These are phyloP conservation scores for Aptenodytes forsteri DNA, from an alignment of 2,113 vertebrate species.

Conservation along the genomic window DNA sequence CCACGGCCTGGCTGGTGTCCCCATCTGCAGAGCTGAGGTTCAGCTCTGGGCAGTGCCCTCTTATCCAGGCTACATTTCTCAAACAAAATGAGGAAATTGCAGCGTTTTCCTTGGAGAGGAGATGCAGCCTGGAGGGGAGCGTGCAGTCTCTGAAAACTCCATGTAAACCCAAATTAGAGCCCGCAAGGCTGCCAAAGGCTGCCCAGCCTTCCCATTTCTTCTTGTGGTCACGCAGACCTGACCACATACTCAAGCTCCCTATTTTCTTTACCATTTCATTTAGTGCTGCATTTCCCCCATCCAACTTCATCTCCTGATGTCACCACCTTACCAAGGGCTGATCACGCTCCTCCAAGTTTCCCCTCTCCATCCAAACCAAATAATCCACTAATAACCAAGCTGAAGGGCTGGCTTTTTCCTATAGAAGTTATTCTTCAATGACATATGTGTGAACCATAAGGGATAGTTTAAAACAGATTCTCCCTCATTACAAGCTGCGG, in stretches of 20 bases:
- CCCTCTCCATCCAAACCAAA: background rate
- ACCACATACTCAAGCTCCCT: background rate
- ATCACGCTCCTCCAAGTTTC: background rate
- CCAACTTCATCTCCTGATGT: background rate
- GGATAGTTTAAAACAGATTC: background rate
- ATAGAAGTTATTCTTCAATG: background rate
- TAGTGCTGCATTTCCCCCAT: background rate
- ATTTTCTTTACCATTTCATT: background rate
- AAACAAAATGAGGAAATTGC: background rate
- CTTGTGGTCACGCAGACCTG: background rate
- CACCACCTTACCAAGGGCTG: background rate
- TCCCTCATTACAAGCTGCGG: background rate
- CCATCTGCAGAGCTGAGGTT: background rate
- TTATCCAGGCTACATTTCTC: background rate
- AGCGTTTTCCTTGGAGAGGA: background rate
- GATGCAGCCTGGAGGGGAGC: background rate
- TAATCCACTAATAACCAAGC: background rate
- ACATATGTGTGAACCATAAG: background rate
- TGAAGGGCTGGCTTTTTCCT: background rate
- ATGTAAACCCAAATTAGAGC: background rate
- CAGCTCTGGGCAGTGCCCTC: background rate
- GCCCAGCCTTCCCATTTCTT: background rate
- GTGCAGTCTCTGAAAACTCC: rapidly evolving
- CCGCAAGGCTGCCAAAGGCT: background rate
- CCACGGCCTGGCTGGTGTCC: background rate